These are phyloP conservation scores for Vulpes lagopus DNA, from an alignment of 2,113 vertebrate species.

Conservation along the genomic window DNA sequence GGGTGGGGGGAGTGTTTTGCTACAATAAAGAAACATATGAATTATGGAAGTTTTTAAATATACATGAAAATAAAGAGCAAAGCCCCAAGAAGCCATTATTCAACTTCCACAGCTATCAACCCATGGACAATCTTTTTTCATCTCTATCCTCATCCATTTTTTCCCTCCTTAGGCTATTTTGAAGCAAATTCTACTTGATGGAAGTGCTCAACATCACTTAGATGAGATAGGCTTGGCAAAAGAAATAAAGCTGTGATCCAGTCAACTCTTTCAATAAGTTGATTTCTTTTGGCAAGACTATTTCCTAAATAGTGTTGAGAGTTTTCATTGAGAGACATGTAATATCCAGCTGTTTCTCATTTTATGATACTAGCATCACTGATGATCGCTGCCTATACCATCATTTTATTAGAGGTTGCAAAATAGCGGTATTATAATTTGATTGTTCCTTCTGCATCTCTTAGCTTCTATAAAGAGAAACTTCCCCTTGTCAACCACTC, in stretches of 20 bases:
- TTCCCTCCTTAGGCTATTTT: neutral
- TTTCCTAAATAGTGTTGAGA: neutral
- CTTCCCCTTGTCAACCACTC: neutral
- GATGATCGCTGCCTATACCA: neutral
- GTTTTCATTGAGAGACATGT: neutral
- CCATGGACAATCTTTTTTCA: neutral
- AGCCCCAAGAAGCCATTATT: neutral
- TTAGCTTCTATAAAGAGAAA: neutral
- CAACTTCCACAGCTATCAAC: neutral
- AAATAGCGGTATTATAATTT: neutral
- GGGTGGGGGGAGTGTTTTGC: neutral
- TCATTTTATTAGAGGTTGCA: neutral
- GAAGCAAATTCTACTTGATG: neutral
- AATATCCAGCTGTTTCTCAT: neutral
- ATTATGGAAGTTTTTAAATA: neutral
- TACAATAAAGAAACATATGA: neutral
- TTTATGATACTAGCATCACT: neutral
- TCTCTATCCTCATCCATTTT: neutral
- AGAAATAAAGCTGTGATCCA: neutral
- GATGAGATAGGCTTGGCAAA: neutral
- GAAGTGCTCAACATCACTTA: neutral
- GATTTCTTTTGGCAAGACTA: neutral
- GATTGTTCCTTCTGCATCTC: neutral
- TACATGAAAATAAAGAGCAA: neutral
- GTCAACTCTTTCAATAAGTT: neutral